A percentile compares a stretch with the other conserved stretches of the same genome.
These are phyloP conservation scores for Cotesia vestalis DNA, from an alignment of 1,140 invertebrate genomes.

Conservation along the genomic window DNA sequence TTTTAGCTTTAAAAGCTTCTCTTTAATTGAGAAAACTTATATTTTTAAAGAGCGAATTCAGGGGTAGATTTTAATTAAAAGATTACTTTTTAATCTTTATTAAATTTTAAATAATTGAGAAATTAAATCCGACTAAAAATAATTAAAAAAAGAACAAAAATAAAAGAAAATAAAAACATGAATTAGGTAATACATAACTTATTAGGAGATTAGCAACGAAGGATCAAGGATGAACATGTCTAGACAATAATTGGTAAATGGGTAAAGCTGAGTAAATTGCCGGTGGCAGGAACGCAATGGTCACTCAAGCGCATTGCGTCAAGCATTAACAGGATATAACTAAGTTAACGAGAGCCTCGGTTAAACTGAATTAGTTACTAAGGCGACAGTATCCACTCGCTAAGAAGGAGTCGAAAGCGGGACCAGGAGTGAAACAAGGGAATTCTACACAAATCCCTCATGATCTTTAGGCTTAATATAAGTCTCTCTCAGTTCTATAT, in stretches of 20 bases:
- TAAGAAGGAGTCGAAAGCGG: constrained; percentile 22
- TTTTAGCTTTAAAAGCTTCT: too few relatives aligned
- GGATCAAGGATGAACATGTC: background rate
- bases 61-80: too few relatives aligned
- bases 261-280: constrained; percentile 14
- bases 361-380: constrained; percentile 40
- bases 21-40: too few relatives aligned
- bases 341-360: constrained; percentile 39
- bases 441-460: constrained; percentile 41
- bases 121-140: too few relatives aligned
- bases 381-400: constrained; percentile 29
- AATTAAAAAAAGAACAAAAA: too few relatives aligned
- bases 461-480: constrained; percentile 45
- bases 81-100: too few relatives aligned
- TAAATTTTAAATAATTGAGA: too few relatives aligned
- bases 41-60: too few relatives aligned
- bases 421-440: constrained; percentile 19
- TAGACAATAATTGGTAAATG: constrained; percentile 12
- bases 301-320: constrained; percentile 32
- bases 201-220: background rate
- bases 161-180: too few relatives aligned
- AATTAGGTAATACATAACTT: background rate
- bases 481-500: background rate
- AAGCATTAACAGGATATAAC: constrained; percentile 35
- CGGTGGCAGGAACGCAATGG: constrained; percentile 9